A percentile compares a stretch with the other conserved stretches of the same genome.
Conservation (phyloP, 2,888 invertebrate species). For the Lasioglossum pauxillum region DNA sequence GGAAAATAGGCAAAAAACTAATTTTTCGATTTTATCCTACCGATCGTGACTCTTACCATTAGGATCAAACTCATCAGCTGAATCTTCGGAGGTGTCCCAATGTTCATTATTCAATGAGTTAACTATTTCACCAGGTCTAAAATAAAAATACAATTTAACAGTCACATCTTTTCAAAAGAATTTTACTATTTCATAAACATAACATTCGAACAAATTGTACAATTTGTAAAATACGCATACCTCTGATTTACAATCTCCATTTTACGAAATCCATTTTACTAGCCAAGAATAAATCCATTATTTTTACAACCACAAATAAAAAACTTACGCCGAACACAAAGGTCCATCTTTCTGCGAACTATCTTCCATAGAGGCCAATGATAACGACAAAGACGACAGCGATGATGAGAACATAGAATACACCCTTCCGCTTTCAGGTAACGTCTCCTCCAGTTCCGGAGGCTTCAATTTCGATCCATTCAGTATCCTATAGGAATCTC, state of each 20-base stretch:
- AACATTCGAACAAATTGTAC: too few relatives aligned
- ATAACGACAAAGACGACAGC: too few relatives aligned
- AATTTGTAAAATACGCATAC: too few relatives aligned
- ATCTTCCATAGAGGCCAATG: background rate
- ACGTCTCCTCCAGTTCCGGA: background rate
- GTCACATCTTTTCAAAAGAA: background rate
- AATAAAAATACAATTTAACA: background rate
- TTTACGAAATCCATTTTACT: too few relatives aligned
- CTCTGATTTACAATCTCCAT: too few relatives aligned
- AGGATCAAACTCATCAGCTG: conserved; percentile 73
- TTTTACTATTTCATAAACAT: too few relatives aligned
- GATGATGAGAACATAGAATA: background rate
- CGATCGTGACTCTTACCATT: conserved; percentile 51
- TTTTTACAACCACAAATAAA: background rate
- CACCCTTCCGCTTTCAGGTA: rapidly evolving
- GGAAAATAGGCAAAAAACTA: too few relatives aligned
- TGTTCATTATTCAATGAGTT: conserved; percentile 52
- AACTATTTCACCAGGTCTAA: background rate
- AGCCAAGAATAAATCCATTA: too few relatives aligned
- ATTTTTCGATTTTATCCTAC: too few relatives aligned
- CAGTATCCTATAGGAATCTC: too few relatives aligned
- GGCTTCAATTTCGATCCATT: too few relatives aligned
- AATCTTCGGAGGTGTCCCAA: conserved; percentile 76
- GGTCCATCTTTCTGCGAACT: background rate
- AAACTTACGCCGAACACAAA: conserved; percentile 20